Evolutionary conservation across 2,888 invertebrate genomes (phyloP).

Genomic region (Zygaena filipendulae): DNA sequence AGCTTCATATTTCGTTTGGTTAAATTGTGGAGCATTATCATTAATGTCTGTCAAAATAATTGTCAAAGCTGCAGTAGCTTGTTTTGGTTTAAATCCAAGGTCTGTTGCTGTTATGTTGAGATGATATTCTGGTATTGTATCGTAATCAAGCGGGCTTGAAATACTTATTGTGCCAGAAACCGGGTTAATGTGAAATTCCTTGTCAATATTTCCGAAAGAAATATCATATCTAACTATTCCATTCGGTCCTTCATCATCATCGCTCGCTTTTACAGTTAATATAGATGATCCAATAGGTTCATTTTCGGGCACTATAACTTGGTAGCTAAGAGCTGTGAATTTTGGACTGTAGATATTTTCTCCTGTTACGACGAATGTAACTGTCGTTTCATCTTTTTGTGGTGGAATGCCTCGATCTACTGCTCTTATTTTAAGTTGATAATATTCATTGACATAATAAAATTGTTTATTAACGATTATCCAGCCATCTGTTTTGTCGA

Average conservation of each 20-base stretch:
- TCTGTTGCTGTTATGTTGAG: slow-evolving; percentile 90
- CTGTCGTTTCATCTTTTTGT: slow-evolving; percentile 78
- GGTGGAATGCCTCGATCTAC: slow-evolving; percentile 90
- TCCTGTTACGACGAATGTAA: slow-evolving; percentile 84
- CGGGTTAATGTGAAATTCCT: slow-evolving; percentile 83
- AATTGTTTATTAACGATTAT: slow-evolving; percentile 74
- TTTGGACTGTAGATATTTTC: slow-evolving; percentile 84
- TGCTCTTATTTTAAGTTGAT: slow-evolving; percentile 77
- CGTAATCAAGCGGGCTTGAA: slow-evolving; percentile 85
- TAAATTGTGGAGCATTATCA: slow-evolving; percentile 91
- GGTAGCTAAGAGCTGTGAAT: slow-evolving; percentile 86
- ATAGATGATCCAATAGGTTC: slow-evolving; percentile 88
- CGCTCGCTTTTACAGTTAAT: slow-evolving; percentile 84
- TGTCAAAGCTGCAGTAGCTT: slow-evolving; percentile 82
- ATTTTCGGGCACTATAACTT: slow-evolving; percentile 92
- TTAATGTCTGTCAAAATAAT: slow-evolving; percentile 93
- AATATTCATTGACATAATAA: slow-evolving; percentile 71
- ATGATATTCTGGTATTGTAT: slow-evolving; percentile 84
- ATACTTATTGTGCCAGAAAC: slow-evolving; percentile 84
- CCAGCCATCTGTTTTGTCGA: slow-evolving; percentile 86
- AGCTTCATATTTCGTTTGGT: slow-evolving; percentile 79
- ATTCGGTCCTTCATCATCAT: slow-evolving; percentile 89
- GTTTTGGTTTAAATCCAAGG: slow-evolving; percentile 82
- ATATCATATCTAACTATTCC: slow-evolving; percentile 88
- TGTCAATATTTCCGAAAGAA: slow-evolving; percentile 83